Evolutionary conservation across 2,113 vertebrate genomes (phyloP), one percentile per base, ranked within the genome.

Genomic region (Malurus elegans): DNA sequence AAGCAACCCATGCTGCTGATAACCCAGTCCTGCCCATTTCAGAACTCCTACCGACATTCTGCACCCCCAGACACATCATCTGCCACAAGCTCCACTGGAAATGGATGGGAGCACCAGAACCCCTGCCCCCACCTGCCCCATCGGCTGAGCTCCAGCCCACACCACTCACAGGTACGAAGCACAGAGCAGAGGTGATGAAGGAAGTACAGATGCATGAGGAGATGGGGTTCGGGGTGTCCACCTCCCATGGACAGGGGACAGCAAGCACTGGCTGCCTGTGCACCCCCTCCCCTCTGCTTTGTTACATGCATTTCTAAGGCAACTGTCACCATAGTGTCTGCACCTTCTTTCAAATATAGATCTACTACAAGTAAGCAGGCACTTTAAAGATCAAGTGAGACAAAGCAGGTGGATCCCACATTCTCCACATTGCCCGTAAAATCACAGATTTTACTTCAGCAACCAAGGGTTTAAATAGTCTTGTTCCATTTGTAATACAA

Each of bases 271-370:
- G 32, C 69, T 62, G 73, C 73, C 76, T 25, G 57, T 5, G 3
- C 16, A 29, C 17, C 9, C 2, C 1, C 62, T 93, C 47, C 64
- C 85, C 74, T 60, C 71, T 79, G 66, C 62, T 29, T 34, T 61
- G 71, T 58, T 58, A 69, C 5, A 69, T 12, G 50, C 64, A 95
- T 92, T 95, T 93, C 93, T 97, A 96, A 93, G 92, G 93, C 88
- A 95, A 95, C 90, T 92, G 79, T 95, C 92, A 74, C 93, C 85
- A 90, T 80, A 96, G 88, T 29, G 88, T 88, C 79, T 71, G 79
- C 44, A 73, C 25, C 71, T 76, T 80, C 91, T 60, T 86, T 88
- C 92, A 90, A 86, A 93, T 95, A 88, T 40, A 90, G 62, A 73
- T 47, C 81, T 75, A 57, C 85, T 74, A 12, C 4, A 2, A 92